These are phyloP conservation scores for Leptopilina myrica DNA, from an alignment of 2,888 invertebrate genomes.

Conservation along the genomic window DNA sequence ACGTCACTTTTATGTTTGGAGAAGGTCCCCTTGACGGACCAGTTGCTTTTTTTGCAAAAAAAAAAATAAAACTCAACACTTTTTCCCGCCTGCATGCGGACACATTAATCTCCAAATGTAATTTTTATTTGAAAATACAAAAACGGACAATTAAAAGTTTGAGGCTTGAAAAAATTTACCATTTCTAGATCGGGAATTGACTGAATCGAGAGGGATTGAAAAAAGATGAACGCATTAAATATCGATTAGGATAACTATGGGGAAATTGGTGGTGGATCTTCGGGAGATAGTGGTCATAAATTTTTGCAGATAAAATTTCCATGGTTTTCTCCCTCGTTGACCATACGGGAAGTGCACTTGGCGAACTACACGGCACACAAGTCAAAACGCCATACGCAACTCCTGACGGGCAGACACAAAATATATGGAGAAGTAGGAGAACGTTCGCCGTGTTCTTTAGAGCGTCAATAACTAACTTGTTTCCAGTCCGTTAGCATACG, in stretches of 20 bases:
- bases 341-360: constrained; percentile 50
- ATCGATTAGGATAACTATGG: constrained; percentile 53
- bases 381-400: constrained; percentile 45
- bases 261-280: constrained; percentile 49
- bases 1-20: constrained; percentile 40
- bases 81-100: not conserved
- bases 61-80: constrained; percentile 11
- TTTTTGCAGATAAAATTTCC: constrained; percentile 61
- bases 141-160: no score
- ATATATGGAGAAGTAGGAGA: not conserved
- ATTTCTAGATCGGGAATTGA: not conserved
- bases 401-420: constrained; percentile 13
- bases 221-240: constrained; percentile 40
- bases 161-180: no score
- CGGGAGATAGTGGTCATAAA: constrained; percentile 59
- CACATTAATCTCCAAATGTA: no score
- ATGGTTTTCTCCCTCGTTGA: constrained; percentile 56
- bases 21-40: constrained; percentile 39
- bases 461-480: constrained; percentile 56
- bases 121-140: no score
- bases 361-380: constrained; percentile 44
- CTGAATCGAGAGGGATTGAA: constrained; percentile 6
- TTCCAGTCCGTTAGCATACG: constrained; percentile 57
- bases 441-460: constrained; percentile 42
- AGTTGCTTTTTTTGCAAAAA: constrained; percentile 32